Evolutionary conservation across 2,797 vertebrate genomes (phyloP).

Genomic region (Streptopelia turtur): DNA sequence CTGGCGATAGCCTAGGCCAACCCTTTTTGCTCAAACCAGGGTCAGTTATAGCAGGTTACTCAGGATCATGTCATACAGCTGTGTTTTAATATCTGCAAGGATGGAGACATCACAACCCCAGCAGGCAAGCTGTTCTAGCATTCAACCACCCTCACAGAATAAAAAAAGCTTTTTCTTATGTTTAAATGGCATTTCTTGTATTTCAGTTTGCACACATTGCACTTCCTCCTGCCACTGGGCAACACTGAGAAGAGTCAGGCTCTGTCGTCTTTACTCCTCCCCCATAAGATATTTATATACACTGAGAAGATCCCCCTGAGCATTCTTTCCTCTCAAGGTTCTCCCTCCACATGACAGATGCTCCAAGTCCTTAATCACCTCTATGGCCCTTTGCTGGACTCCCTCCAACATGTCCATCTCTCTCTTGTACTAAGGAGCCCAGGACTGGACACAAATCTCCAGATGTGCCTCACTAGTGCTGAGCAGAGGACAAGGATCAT

Average conservation of each 20-base stretch:
- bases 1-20: neutral
- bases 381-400: neutral
- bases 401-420: neutral
- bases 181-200: neutral
- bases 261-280: neutral
- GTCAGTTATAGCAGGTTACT: neutral
- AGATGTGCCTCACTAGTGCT: no score
- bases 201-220: neutral
- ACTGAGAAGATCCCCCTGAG: neutral
- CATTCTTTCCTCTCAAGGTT: neutral
- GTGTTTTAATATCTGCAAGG: neutral
- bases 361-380: neutral
- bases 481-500: neutral
- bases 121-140: neutral
- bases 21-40: neutral
- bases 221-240: neutral
- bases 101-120: neutral
- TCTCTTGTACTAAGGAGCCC: neutral
- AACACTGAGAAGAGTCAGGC: neutral
- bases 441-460: neutral
- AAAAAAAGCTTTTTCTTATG: neutral
- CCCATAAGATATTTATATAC: neutral
- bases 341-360: neutral
- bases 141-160: neutral
- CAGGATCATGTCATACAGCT: neutral